Base-by-base conservation (phyloP, 30 jellyfish, hydroid and myxozoan species). In the Calvadosia cruxmelitensis region DNA sequence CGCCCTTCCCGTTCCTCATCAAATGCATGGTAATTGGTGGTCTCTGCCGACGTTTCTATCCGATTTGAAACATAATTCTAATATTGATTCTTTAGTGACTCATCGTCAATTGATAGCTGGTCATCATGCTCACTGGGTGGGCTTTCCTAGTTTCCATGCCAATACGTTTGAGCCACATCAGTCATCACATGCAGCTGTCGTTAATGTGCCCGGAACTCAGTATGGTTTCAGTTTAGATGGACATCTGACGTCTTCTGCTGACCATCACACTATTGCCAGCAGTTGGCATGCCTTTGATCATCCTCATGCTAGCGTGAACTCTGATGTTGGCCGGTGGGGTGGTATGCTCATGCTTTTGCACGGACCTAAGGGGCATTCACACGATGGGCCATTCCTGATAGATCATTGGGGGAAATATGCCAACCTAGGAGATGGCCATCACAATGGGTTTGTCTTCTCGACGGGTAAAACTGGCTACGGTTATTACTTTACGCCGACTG, bases 401-500 rank as follows among this genome's bases (percentile, higher is more conserved):
- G 95, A 84, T 36, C 95, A 84, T 35, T 84, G 95, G 95, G 95
- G 95, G 27, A 69, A 78, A 3, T 71, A 78, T 57, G 77, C 50
- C 50, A 71, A 84, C 31, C 68, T 84, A 1, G 74, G 90, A 25
- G 70, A 78, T 35, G 79, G 93, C 31, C 72, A 64, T 13, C 81
- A 74, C 34, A 81, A 78, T 23, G 95, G 95, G 3, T 78, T 53
- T 72, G 76, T 84, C 30, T 64, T 84, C 68, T 77, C 95, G 0
- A 82, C 84, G 26, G 29, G 49, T 70, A 79, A 53, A 28, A 85
- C 67, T 81, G 85, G 86, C 50, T 91, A 74, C 34, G 84, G 81
- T 7, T 84, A 84, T 70, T 52, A 75, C 70, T 84, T 65, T 68
- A 68, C 77, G 27, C 95, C 95, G 29, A 69, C 82, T n/a, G 70